phyloP scores from a whole-genome alignment of 23 tunicate species.

The Ciona savignyi region DNA sequence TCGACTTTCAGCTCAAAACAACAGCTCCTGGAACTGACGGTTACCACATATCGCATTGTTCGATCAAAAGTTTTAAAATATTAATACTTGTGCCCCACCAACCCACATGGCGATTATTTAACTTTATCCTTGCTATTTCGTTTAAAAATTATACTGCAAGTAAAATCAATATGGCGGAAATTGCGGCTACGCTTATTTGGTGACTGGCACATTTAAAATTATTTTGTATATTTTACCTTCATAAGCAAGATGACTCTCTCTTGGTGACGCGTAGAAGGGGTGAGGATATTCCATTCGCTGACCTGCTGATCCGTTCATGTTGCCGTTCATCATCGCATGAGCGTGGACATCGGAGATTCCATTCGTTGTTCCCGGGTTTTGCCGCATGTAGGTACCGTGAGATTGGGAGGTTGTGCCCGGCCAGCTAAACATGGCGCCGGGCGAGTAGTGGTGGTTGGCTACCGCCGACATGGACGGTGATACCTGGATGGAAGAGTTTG shows the following conservation, averaged over 20 bases:
- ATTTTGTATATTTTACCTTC: slow-evolving; percentile 63
- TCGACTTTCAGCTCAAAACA: not conserved
- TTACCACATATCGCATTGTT: not conserved
- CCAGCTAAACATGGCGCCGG: slow-evolving; percentile 68
- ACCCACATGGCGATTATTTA: too few relatives aligned
- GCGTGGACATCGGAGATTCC: slow-evolving; percentile 39
- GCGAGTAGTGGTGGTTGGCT: slow-evolving; percentile 42
- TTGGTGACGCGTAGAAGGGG: slow-evolving; percentile 34
- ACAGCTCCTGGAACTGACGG: not conserved
- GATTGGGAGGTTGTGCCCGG: slow-evolving; percentile 66
- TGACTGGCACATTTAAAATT: too few relatives aligned
- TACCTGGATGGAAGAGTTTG: slow-evolving; percentile 40
- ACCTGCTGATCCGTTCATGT: slow-evolving; percentile 23
- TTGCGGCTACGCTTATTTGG: not conserved
- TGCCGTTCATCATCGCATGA: slow-evolving; percentile 50
- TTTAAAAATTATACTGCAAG: too few relatives aligned
- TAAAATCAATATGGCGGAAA: not conserved
- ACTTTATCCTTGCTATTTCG: too few relatives aligned
- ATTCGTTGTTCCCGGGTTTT: slow-evolving; percentile 28
- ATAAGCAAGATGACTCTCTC: slow-evolving; percentile 53
- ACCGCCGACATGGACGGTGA: slow-evolving; percentile 44
- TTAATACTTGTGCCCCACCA: not conserved
- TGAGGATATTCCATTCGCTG: slow-evolving; percentile 73
- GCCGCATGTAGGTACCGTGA: slow-evolving; percentile 57
- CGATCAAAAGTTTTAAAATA: not conserved